A percentile compares a stretch with the other conserved stretches of the same genome.
Conservation (phyloP, 2,888 invertebrate genomes). For the Polietes domitor region DNA sequence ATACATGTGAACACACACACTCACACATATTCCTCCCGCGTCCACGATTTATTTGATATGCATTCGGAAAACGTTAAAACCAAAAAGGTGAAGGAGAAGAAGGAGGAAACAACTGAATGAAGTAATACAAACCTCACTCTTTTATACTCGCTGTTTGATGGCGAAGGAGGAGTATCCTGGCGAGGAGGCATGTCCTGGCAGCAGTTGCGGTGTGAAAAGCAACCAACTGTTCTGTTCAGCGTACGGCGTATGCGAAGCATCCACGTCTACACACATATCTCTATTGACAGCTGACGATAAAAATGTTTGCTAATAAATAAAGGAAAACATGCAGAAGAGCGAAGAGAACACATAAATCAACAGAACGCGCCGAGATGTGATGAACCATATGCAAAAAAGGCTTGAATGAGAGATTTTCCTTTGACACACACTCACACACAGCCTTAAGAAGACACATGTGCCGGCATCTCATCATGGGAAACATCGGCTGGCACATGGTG, state of each 20-base stretch:
- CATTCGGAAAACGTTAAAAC: constrained; percentile 30
- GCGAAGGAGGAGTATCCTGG: background rate
- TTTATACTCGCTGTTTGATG: background rate
- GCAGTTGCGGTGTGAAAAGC: background rate
- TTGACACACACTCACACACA: too few relatives aligned
- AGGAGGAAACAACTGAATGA: background rate
- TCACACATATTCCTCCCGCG: background rate
- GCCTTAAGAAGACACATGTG: background rate
- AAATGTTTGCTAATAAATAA: constrained; percentile 7
- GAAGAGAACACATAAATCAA: background rate
- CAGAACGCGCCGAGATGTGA: background rate
- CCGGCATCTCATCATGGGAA: background rate
- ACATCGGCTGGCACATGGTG: background rate
- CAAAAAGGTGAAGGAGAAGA: background rate
- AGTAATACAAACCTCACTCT: background rate
- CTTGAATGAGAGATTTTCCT: background rate
- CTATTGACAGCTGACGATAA: constrained; percentile 52
- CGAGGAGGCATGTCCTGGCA: background rate
- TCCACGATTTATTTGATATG: constrained; percentile 28
- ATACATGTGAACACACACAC: background rate
- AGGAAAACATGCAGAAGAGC: background rate
- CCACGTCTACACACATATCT: constrained; percentile 1
- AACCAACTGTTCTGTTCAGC: too few relatives aligned
- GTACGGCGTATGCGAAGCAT: background rate
- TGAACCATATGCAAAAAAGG: too few relatives aligned